Evolutionary conservation across 2,113 vertebrate genomes (phyloP).

Genomic region (Vulpes vulpes): DNA sequence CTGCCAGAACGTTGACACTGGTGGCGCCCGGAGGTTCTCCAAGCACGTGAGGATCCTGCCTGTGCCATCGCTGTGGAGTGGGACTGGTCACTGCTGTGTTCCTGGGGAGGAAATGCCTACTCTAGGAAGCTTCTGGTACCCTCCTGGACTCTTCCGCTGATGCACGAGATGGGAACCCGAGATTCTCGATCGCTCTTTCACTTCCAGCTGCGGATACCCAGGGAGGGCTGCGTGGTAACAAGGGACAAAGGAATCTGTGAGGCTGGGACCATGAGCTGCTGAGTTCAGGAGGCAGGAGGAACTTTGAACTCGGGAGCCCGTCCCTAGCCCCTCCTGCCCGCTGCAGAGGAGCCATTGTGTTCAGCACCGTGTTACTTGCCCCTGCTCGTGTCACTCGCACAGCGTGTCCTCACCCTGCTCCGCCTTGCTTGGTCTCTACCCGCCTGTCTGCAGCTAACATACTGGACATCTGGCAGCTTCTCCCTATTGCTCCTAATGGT

Average conservation of each 20-base stretch:
- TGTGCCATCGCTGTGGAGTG: not conserved
- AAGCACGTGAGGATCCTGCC: not conserved
- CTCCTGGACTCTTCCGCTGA: not conserved
- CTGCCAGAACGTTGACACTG: not conserved
- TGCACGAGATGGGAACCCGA: accelerated
- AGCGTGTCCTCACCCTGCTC: not conserved
- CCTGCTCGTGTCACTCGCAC: not conserved
- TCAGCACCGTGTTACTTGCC: not conserved
- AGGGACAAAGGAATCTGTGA: not conserved
- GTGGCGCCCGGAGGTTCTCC: not conserved
- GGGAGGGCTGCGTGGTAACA: not conserved
- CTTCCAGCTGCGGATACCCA: not conserved
- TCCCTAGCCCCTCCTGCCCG: not conserved
- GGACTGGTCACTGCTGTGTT: not conserved
- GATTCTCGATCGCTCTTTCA: not conserved
- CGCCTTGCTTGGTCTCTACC: not conserved
- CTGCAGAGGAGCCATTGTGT: not conserved
- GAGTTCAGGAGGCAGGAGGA: not conserved
- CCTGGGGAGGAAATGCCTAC: not conserved
- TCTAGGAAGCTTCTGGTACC: not conserved
- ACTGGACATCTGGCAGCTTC: not conserved
- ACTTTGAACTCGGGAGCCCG: no score
- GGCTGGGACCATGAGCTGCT: not conserved
- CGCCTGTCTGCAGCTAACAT: not conserved
- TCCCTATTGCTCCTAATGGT: not conserved